phyloP scores from a whole-genome alignment of 1,140 invertebrate species.

The Ostrea denselamellosa region DNA sequence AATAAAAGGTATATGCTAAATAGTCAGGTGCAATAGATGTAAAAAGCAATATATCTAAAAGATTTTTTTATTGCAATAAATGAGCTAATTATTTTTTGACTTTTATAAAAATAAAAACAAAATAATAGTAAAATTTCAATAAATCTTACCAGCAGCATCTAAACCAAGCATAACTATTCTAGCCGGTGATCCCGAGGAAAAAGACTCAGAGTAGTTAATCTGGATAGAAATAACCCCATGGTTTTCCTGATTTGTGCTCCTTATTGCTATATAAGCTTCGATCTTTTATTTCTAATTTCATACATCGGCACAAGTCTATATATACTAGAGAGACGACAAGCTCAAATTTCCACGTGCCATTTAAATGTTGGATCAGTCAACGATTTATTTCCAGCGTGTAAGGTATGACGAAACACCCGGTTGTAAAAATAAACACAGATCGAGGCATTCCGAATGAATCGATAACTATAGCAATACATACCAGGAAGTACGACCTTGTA shows the following conservation, averaged over 20 bases:
- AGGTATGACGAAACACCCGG: constrained; percentile 22
- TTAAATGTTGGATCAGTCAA: neutral
- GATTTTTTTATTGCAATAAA: neutral
- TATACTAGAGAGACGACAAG: neutral
- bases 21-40: neutral
- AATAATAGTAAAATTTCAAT: neutral
- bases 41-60: too few relatives aligned
- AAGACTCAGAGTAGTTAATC: constrained; percentile 30
- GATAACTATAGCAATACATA: neutral
- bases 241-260: neutral
- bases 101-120: neutral
- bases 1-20: too few relatives aligned
- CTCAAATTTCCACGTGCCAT: constrained; percentile 5
- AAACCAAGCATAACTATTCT: constrained; percentile 75
- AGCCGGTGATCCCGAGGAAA: constrained; percentile 57
- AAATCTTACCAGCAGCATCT: constrained; percentile 71
- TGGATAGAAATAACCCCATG: neutral
- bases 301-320: neutral
- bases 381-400: constrained; percentile 32
- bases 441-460: constrained; percentile 10
- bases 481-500: too few relatives aligned
- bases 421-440: constrained; percentile 6
- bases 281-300: neutral
- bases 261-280: neutral
- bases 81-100: neutral